Base-by-base conservation (phyloP, 1,140 invertebrate genomes). In the Drosophila kanapiae region DNA sequence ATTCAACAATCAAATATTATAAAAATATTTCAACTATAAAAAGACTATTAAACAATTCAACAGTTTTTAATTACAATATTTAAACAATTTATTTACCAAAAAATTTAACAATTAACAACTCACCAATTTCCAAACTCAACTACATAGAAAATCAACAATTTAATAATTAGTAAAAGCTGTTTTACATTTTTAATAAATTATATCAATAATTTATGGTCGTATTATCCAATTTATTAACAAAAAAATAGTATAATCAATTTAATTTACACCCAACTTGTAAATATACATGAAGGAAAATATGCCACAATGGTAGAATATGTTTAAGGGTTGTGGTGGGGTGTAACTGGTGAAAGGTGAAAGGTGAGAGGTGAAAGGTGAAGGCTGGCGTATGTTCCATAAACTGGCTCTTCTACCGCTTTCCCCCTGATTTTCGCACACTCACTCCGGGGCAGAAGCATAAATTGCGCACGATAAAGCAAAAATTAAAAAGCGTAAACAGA, bases 381-480 rank as follows among this genome's bases (percentile, higher is more conserved):
- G 59, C 75, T 68, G 54, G 59, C 75, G 42, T 76, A 38, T 72
- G 68, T 54, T 63, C 54, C 60, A 65, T 54, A 51, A 77, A 63
- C 45, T 23, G 61, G 11, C 31, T 58, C 18, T 35, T 23, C 29
- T 43, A 31, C n/a, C 23, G 29, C 43, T 37, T 49, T 43, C 38
- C n/a, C 35, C 37, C 53, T 14, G 69, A 48, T 23, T 43, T 31
- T 49, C 11, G 33, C 61, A 42, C 40, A 42, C 18, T 48, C 40
- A 37, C 23, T 58, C 40, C 40, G 62, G 68, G 62, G 54, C 75
- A 35, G 61, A 35, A 64, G 75, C 71, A 71, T 90, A 90, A 85
- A 87, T 90, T 85, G 67, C 85, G 81, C 85, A 90, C 86, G 85
- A 90, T 90, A 90, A 90, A 90, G 86, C 86, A 91, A 91, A 91